A percentile compares a stretch with the other conserved stretches of the same genome.
Conservation (phyloP, 2,113 vertebrate genomes). For the Corythornis cristatus region DNA sequence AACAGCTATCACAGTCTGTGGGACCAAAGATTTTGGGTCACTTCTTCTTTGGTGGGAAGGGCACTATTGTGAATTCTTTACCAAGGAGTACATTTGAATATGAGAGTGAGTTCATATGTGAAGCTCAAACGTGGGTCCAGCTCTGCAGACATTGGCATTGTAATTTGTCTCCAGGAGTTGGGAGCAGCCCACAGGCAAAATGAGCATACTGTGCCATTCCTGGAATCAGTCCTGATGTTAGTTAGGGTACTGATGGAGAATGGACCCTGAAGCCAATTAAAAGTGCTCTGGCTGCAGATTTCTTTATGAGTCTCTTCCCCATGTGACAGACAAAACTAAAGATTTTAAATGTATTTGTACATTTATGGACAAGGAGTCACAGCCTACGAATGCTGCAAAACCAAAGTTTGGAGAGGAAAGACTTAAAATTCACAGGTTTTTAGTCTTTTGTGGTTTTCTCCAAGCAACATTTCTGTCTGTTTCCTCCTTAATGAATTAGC, state of each 20-base stretch:
- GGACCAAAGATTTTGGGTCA: background rate
- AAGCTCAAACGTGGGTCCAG: background rate
- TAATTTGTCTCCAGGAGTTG: background rate
- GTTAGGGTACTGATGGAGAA: background rate
- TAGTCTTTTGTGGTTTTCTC: background rate
- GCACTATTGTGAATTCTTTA: background rate
- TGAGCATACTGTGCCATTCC: background rate
- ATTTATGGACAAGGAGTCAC: background rate
- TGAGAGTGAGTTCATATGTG: rapidly evolving
- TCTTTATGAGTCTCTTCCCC: background rate
- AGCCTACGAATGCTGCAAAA: background rate
- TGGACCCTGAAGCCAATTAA: background rate
- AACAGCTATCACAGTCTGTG: background rate
- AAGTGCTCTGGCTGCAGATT: background rate
- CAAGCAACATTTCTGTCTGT: background rate
- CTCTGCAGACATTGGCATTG: background rate
- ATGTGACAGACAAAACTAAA: background rate
- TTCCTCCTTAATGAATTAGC: constrained; percentile 36
- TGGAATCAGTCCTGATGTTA: background rate
- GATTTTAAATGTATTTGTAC: background rate
- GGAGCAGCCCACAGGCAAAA: background rate
- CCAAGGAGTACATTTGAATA: background rate
- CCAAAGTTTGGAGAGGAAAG: background rate
- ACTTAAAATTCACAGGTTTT: background rate
- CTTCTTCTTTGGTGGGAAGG: background rate